A percentile compares a stretch with the other conserved stretches of the same genome.
phyloP scores from a whole-genome alignment of 2,113 vertebrate species.

The Plecotus auritus region DNA sequence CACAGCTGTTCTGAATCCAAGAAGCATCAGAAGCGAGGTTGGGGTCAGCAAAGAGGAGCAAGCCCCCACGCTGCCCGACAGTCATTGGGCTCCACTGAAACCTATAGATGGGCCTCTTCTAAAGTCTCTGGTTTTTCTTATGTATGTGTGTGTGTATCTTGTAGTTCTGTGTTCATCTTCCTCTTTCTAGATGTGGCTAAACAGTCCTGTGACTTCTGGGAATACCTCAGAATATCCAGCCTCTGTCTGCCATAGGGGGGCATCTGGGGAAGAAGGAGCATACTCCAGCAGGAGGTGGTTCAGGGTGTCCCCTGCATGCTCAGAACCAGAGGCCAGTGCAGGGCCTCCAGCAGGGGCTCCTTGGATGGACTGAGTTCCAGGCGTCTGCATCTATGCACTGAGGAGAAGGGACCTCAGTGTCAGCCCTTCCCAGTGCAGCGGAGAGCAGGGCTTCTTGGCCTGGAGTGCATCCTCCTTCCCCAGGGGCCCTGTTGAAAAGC shows the following conservation, averaged over 20 bases:
- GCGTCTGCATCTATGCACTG: neutral
- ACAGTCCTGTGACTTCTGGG: neutral
- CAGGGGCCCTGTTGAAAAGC: neutral
- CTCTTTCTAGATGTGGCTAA: neutral
- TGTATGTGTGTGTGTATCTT: neutral
- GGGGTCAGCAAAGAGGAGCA: neutral
- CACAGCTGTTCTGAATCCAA: neutral
- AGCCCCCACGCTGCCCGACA: rapidly evolving
- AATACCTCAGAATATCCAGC: neutral
- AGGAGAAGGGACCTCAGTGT: neutral
- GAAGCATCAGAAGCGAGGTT: neutral
- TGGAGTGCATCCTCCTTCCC: neutral
- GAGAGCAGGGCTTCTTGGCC: neutral
- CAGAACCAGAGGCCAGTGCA: neutral
- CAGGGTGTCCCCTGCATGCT: neutral
- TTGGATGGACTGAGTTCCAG: too few species aligned
- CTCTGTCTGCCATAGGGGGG: neutral
- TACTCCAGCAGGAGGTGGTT: neutral
- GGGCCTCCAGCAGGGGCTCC: neutral
- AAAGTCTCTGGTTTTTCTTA: neutral
- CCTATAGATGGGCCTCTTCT: neutral
- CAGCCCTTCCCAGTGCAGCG: neutral
- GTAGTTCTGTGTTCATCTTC: neutral
- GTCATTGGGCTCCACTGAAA: neutral
- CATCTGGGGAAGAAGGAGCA: neutral